Evolutionary conservation across 2,797 vertebrate genomes (phyloP).

Genomic region (Oryzias dopingdopingensis): DNA sequence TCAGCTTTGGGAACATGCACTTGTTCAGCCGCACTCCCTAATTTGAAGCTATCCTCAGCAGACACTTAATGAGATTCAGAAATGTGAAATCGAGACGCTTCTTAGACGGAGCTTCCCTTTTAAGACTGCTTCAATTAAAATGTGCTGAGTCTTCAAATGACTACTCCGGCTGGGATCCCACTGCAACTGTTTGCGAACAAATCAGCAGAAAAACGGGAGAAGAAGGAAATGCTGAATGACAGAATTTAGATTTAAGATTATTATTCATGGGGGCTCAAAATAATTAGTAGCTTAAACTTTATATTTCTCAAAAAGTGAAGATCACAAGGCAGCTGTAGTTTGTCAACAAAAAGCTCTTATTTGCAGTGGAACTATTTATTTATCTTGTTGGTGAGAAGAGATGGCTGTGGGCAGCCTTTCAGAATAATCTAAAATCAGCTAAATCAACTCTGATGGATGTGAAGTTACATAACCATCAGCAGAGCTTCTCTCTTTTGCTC

Average conservation of each 20-base stretch:
- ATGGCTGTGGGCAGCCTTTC: slow-evolving; percentile 8
- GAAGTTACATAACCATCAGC: slow-evolving; percentile 16
- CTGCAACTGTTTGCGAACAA: not conserved
- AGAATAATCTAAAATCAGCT: slow-evolving; percentile 15
- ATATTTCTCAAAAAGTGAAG: slow-evolving; percentile 7
- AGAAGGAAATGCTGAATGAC: not conserved
- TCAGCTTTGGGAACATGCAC: not conserved
- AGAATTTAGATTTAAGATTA: too few species aligned
- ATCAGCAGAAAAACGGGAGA: not conserved
- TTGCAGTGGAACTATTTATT: slow-evolving; percentile 26
- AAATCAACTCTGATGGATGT: slow-evolving; percentile 37
- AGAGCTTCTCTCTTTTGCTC: slow-evolving; percentile 10
- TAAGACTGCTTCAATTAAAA: slow-evolving; percentile 3
- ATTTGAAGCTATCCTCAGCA: slow-evolving; percentile 7
- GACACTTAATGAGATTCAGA: slow-evolving; percentile 7
- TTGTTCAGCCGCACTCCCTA: not conserved
- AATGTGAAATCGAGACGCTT: slow-evolving; percentile 12
- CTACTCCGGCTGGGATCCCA: not conserved
- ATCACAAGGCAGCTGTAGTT: slow-evolving; percentile 17
- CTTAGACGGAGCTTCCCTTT: slow-evolving; percentile 2
- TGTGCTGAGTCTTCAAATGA: slow-evolving; percentile 11
- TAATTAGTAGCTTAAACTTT: too few species aligned
- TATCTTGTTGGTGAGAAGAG: slow-evolving; percentile 15
- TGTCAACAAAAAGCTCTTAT: slow-evolving; percentile 16
- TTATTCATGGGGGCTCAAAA: too few species aligned